Evolutionary conservation across 2,113 vertebrate species (phyloP).

Genomic region (Hippocampus barbouri): DNA sequence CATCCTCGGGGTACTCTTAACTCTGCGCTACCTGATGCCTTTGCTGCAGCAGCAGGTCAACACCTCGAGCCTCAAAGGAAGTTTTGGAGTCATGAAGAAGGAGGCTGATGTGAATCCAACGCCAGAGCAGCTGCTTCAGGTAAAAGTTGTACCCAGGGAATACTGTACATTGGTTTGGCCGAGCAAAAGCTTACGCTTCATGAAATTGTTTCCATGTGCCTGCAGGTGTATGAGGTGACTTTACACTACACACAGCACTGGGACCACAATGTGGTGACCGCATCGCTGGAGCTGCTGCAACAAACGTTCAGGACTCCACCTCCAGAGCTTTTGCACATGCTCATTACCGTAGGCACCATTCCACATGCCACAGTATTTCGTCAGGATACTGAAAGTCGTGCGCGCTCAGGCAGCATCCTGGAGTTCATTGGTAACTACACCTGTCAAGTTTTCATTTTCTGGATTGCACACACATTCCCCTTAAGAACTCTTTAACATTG

Average conservation of each 20-base stretch:
- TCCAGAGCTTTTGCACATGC: conserved; percentile 81
- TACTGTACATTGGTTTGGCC: not conserved
- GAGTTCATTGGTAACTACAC: conserved; percentile 83
- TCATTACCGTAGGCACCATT: conserved; percentile 79
- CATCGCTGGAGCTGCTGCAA: conserved; percentile 89
- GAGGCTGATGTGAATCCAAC: conserved; percentile 91
- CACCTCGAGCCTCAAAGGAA: conserved; percentile 92
- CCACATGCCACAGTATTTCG: conserved; percentile 70
- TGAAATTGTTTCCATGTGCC: not conserved
- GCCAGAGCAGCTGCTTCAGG: conserved; percentile 88
- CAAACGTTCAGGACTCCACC: conserved; percentile 89
- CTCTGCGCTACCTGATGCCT: conserved; percentile 89
- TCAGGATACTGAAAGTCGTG: conserved; percentile 75
- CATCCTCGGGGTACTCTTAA: conserved; percentile 88
- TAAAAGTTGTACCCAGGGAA: conserved; percentile 39
- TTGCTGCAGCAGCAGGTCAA: conserved; percentile 92
- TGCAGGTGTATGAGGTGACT: conserved; percentile 92
- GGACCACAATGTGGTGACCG: conserved; percentile 96
- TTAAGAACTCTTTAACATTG: not conserved
- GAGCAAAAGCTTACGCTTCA: too few relatives aligned
- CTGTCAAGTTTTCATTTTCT: not conserved
- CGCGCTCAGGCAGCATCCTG: conserved; percentile 87
- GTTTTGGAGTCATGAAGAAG: conserved; percentile 91
- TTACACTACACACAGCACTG: conserved; percentile 90
- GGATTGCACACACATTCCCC: not conserved